Evolutionary conservation across 92 coral and sea anemone species (phyloP), one percentile per base, ranked within the genome.

Genomic region (Epizoanthus stellaris): DNA sequence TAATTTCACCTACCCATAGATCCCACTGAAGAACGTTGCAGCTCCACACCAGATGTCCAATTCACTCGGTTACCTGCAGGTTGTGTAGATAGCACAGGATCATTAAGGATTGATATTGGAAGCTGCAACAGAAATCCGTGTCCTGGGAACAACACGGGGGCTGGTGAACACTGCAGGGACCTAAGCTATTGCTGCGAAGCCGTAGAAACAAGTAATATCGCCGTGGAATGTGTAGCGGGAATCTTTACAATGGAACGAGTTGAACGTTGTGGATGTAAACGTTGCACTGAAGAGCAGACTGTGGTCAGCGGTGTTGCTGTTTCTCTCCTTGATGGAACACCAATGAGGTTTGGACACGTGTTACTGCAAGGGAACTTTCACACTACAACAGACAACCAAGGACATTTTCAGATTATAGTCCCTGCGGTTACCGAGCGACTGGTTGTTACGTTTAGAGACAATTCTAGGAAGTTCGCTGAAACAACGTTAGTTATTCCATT

Each of bases 371-470:
- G 66, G 16, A 81, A 74, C 0, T 43, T 43, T 38, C 67, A 71
- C 23, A 17, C 90, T 6, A 59, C n/a, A 57, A 60, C 90, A 74
- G 76, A 77, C 16, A 47, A 36, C 39, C 60, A 82, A 17, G 90
- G 90, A 15, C 59, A 23, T 4, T 87, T 87, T 73, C 63, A 36
- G 12, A 61, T 87, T 49, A 43, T 65, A n/a, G 87, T 82, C 53
- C 76, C 68, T 13, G 54, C 62, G 59, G 57, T 39, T 34, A 36
- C 30, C 34, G 82, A 77, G 40, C 87, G 90, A 14, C 68, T 87
- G 13, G 90, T 87, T 20, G 58, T 75, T 12, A 87, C 86, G 11
- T 69, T 89, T 43, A 85, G 62, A 45, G 91, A 85, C 59, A 61
- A 45, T 13, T 73, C 47, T 53, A 75, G 81, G 16, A 61, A 67